Conservation (phyloP, 2,113 vertebrate species). For the Austrofundulus limnaeus region DNA sequence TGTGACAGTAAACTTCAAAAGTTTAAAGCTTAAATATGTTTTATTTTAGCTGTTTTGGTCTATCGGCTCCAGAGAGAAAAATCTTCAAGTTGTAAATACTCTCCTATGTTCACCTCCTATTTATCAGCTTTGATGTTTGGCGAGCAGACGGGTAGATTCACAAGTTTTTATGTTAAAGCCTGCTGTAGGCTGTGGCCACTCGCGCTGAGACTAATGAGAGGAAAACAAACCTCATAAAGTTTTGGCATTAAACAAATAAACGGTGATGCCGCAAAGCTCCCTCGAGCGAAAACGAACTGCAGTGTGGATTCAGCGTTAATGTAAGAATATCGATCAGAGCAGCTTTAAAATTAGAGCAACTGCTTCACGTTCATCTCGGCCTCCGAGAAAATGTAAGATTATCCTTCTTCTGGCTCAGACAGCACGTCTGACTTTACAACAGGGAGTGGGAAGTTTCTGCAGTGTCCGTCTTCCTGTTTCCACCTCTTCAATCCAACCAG, state of each 20-base stretch:
- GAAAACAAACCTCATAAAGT: slow-evolving; percentile 2
- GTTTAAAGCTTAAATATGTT: background rate
- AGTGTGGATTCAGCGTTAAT: background rate
- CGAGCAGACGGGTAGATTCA: background rate
- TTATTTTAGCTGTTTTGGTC: background rate
- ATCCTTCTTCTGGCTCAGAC: background rate
- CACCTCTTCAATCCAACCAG: too few species aligned
- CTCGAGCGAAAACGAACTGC: background rate
- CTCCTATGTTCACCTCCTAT: background rate
- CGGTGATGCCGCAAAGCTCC: background rate
- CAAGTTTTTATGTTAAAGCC: slow-evolving; percentile 2
- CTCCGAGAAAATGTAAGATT: slow-evolving; percentile 1
- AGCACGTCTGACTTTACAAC: background rate
- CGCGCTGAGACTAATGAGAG: background rate
- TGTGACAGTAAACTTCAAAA: too few species aligned
- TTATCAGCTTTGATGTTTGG: background rate
- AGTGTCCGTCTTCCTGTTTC: slow-evolving; percentile 1
- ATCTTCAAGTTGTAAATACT: background rate
- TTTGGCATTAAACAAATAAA: background rate
- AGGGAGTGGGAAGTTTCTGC: slow-evolving; percentile 29
- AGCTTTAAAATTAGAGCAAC: slow-evolving; percentile 6
- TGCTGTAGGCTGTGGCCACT: background rate
- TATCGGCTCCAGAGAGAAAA: too few species aligned
- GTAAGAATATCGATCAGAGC: slow-evolving; percentile 6
- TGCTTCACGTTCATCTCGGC: background rate